Percentiles rank a stretch among this genome's conserved stretches.
These are phyloP conservation scores for Hozukius guyotensis DNA, from an alignment of 2,797 vertebrate species.

Conservation along the genomic window DNA sequence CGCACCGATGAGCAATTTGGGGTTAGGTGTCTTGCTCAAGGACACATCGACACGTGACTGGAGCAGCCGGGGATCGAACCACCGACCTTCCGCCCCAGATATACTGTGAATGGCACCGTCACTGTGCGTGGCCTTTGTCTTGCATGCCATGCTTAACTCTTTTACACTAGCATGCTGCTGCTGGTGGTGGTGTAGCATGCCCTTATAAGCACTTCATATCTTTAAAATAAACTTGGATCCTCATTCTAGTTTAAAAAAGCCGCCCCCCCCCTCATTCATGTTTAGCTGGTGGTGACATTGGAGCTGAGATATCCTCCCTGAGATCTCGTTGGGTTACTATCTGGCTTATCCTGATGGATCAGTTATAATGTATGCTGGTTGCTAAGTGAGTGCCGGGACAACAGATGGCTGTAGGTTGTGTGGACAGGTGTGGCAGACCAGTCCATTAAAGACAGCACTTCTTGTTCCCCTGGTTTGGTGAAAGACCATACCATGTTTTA, in stretches of 20 bases:
- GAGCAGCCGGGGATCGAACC: too few species aligned
- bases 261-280: neutral
- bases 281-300: neutral
- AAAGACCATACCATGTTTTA: neutral
- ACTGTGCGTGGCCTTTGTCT: slow-evolving; percentile 70
- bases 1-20: too few species aligned
- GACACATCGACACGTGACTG: too few species aligned
- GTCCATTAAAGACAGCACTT: neutral
- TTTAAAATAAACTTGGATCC: neutral
- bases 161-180: neutral
- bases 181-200: neutral
- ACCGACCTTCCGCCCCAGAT: too few species aligned
- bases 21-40: too few species aligned
- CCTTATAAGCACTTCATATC: neutral
- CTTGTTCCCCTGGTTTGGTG: neutral
- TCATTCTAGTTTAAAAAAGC: neutral
- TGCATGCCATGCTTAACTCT: slow-evolving; percentile 8
- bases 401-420: slow-evolving; percentile 39
- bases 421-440: slow-evolving; percentile 44
- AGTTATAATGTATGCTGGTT: neutral
- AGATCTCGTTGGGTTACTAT: neutral
- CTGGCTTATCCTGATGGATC: neutral
- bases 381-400: slow-evolving; percentile 7
- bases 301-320: neutral
- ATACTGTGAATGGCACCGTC: neutral